A percentile compares a stretch with the other conserved stretches of the same genome.
Conservation (phyloP, 2,888 invertebrate genomes). For the Dryobotodes eremita region DNA sequence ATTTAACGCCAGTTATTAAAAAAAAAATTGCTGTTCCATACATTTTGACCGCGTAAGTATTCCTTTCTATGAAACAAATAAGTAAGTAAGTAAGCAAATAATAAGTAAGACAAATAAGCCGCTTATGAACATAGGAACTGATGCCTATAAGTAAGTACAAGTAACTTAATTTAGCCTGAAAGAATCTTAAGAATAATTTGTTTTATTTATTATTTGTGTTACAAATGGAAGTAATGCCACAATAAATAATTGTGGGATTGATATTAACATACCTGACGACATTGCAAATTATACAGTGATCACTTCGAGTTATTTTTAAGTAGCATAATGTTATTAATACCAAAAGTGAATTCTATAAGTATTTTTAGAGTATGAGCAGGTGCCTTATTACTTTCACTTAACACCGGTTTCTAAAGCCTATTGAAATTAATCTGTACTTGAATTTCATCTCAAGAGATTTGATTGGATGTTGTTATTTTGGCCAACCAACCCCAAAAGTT, state of each 20-base stretch:
- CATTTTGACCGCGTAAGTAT: too few species aligned
- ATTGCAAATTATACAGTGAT: neutral
- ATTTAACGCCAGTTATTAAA: too few species aligned
- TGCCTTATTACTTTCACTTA: neutral
- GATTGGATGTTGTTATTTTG: neutral
- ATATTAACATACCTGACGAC: too few species aligned
- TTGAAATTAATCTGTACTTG: neutral
- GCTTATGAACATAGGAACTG: neutral
- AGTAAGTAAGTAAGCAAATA: too few species aligned
- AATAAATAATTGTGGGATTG: conserved; percentile 6
- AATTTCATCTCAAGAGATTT: neutral
- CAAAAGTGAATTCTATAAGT: neutral
- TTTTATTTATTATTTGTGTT: neutral
- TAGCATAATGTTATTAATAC: neutral
- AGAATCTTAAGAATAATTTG: neutral
- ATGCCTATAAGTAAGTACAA: neutral
- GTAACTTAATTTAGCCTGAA: neutral
- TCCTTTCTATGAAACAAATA: too few species aligned
- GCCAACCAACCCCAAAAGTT: conserved; percentile 4
- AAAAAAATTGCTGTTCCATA: too few species aligned
- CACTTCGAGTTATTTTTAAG: neutral
- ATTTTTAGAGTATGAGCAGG: neutral
- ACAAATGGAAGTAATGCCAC: neutral
- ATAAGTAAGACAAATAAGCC: neutral
- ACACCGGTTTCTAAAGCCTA: too few species aligned